phyloP scores from a whole-genome alignment of 1,140 invertebrate species.

The Drosophila parabipectinata region DNA sequence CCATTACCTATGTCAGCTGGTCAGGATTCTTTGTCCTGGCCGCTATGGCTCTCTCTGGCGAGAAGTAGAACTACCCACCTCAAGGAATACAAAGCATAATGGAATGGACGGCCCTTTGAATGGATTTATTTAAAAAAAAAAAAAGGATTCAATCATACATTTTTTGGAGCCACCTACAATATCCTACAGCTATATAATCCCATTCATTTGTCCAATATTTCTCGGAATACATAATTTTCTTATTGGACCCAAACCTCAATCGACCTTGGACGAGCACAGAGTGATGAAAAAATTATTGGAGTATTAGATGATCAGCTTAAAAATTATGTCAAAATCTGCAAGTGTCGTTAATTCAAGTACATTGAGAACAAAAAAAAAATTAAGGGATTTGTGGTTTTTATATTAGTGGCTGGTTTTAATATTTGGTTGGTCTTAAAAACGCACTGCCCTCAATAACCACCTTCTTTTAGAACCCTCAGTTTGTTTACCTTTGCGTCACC shows the following conservation, averaged over 20 bases:
- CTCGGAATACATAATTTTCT: not conserved
- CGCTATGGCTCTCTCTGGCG: slow-evolving; percentile 26
- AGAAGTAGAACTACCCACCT: slow-evolving; percentile 22
- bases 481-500: no score
- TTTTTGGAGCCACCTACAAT: no score
- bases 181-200: not conserved
- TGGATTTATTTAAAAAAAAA: no score
- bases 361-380: slow-evolving; percentile 3
- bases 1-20: slow-evolving; percentile 51
- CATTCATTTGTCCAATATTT: not conserved
- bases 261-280: slow-evolving; percentile 31
- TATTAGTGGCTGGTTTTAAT: no score
- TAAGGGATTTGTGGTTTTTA: no score
- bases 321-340: slow-evolving; percentile 4
- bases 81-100: no score
- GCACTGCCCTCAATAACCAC: no score
- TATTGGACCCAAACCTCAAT: not conserved
- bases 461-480: no score
- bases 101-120: no score
- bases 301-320: not conserved
- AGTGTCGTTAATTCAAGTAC: not conserved
- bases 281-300: slow-evolving; percentile 28
- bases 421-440: no score
- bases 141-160: no score
- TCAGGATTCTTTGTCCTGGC: slow-evolving; percentile 50